phyloP scores from a whole-genome alignment of 2,113 vertebrate genomes.

The Dipodomys ordii region DNA sequence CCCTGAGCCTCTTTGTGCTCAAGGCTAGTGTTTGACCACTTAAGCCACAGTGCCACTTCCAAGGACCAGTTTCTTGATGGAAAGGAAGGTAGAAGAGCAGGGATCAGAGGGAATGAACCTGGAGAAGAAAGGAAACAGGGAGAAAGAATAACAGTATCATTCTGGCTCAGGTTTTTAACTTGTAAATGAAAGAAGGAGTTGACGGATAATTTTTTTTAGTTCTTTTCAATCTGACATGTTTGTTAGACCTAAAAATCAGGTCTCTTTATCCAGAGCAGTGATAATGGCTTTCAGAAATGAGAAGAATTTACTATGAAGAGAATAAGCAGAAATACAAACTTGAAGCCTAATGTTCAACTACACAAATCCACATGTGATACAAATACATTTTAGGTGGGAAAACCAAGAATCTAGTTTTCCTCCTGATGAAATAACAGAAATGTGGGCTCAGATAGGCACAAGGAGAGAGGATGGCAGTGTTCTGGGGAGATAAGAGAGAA shows the following conservation, averaged over 20 bases:
- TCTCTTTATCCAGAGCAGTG: neutral
- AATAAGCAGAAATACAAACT: neutral
- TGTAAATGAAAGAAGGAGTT: neutral
- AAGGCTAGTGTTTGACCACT: too few relatives aligned
- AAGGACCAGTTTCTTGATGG: neutral
- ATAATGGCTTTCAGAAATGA: neutral
- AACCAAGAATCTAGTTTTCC: accelerated
- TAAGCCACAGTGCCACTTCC: too few relatives aligned
- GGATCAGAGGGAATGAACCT: neutral
- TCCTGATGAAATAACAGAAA: neutral
- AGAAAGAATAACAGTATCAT: neutral
- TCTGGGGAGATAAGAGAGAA: neutral
- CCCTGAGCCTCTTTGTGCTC: too few relatives aligned
- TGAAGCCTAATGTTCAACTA: too few relatives aligned
- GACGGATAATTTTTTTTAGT: too few relatives aligned
- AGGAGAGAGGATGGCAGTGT: neutral
- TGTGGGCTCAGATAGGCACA: neutral
- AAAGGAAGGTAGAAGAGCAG: neutral
- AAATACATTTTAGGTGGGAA: neutral
- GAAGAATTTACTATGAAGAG: neutral
- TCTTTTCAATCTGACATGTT: neutral
- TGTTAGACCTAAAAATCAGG: neutral
- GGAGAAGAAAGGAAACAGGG: neutral
- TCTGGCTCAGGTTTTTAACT: neutral
- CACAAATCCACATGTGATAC: neutral